Conservation (phyloP, 2,113 vertebrate species). For the Cercocebus atys region DNA sequence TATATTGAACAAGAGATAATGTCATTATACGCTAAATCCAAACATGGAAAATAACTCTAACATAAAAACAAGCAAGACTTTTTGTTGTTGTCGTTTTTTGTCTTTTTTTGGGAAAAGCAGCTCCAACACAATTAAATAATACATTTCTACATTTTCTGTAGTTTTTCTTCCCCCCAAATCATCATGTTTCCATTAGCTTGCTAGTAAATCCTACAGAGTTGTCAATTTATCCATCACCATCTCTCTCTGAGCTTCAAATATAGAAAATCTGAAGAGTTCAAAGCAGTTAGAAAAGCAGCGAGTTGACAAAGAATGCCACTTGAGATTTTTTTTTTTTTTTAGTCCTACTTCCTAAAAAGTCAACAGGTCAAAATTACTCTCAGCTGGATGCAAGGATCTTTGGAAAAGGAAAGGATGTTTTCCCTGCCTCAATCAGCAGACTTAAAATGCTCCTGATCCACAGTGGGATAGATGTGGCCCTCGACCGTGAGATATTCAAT, state of each 20-base stretch:
- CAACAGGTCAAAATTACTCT: slow-evolving; percentile 22
- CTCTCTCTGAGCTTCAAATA: slow-evolving; percentile 15
- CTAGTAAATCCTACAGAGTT: background rate
- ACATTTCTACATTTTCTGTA: slow-evolving; percentile 1
- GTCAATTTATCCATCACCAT: background rate
- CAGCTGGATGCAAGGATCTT: background rate
- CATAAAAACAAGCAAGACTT: background rate
- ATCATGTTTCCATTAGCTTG: background rate
- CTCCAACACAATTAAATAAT: background rate
- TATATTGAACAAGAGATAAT: background rate
- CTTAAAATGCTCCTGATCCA: background rate
- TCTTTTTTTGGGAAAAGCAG: background rate
- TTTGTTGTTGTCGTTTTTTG: background rate
- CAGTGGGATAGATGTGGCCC: background rate
- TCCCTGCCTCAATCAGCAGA: background rate
- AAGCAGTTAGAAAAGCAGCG: background rate
- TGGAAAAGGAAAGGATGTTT: background rate
- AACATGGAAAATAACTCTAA: slow-evolving; percentile 21
- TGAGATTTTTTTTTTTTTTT: background rate
- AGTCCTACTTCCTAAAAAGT: slow-evolving; percentile 16
- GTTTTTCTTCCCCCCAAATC: background rate
- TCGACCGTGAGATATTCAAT: background rate
- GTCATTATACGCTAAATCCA: background rate
- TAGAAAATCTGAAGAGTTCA: background rate
- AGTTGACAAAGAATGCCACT: background rate